Evolutionary conservation across 2,113 vertebrate genomes (phyloP).

Genomic region (Seriola rivoliana): DNA sequence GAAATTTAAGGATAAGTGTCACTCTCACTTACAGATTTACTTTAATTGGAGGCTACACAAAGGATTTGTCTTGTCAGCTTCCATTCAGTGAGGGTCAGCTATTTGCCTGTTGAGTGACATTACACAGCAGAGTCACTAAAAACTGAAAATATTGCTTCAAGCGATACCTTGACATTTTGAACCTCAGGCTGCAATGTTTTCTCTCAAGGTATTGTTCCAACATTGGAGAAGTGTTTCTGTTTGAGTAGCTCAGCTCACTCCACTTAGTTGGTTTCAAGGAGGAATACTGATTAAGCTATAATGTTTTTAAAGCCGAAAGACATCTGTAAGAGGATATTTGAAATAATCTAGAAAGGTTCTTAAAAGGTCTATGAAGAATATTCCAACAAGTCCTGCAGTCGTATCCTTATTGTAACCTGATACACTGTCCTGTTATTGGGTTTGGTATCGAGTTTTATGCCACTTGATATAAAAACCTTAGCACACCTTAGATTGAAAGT

Average conservation of each 20-base stretch:
- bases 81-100: neutral
- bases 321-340: neutral
- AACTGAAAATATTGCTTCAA: conserved; percentile 3
- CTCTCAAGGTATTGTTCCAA: conserved; percentile 13
- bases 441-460: no score
- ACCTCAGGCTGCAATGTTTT: neutral
- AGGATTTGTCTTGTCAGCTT: conserved; percentile 24
- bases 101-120: neutral
- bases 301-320: neutral
- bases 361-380: neutral
- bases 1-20: conserved; percentile 1
- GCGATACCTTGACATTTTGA: conserved; percentile 18
- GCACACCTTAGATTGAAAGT: neutral
- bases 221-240: neutral
- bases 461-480: neutral
- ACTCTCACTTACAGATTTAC: neutral
- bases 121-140: conserved; percentile 2
- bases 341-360: neutral
- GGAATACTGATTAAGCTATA: neutral
- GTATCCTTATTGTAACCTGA: no score
- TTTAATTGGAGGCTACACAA: conserved; percentile 60
- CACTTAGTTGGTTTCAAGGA: conserved; percentile 10
- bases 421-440: neutral
- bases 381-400: no score
- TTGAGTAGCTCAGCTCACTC: neutral